These are phyloP conservation scores for Neopipo cinnamomea DNA, from an alignment of 2,113 vertebrate genomes.

Conservation along the genomic window DNA sequence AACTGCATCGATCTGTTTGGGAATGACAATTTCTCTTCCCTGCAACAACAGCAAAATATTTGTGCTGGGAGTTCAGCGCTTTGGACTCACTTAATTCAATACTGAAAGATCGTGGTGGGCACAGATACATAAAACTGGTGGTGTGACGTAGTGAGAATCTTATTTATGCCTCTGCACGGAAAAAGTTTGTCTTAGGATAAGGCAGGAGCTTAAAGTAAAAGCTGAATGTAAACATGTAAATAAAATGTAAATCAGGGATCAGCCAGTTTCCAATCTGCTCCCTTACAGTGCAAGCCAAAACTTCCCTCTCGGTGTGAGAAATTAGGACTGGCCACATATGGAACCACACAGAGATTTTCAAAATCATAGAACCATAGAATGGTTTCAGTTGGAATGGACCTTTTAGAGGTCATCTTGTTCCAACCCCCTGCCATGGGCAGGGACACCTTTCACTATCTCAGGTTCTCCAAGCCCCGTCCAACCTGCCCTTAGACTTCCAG, in stretches of 20 bases:
- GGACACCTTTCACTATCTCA: not conserved
- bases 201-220: not conserved
- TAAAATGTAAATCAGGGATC: not conserved
- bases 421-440: not conserved
- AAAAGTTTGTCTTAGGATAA: not conserved
- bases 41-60: conserved; percentile 10
- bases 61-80: not conserved
- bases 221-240: not conserved
- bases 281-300: not conserved
- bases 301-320: not conserved
- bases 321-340: not conserved
- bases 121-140: not conserved
- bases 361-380: not conserved
- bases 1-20: not conserved
- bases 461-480: not conserved
- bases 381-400: not conserved
- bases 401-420: not conserved
- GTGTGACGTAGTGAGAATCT: not conserved
- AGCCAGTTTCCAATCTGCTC: not conserved
- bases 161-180: not conserved
- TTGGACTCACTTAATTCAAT: not conserved
- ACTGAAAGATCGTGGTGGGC: not conserved
- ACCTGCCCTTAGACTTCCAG: not conserved
- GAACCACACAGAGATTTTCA: not conserved
- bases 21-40: not conserved